phyloP scores from a whole-genome alignment of 2,888 invertebrate genomes.

The Chirona hameri region DNA sequence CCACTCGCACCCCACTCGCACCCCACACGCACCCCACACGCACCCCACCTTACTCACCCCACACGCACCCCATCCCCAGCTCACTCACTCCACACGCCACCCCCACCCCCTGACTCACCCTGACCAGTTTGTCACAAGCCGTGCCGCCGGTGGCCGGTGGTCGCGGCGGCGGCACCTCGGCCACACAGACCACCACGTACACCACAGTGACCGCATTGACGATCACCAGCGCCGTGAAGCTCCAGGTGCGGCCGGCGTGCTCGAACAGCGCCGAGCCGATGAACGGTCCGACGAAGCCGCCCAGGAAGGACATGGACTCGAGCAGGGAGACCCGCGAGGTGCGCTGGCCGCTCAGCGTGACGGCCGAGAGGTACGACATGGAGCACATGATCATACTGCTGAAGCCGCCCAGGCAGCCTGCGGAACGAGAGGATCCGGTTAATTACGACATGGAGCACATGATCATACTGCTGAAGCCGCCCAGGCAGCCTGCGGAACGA shows the following conservation, averaged over 20 bases:
- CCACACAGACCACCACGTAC: conserved; percentile 45
- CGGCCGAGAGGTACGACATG: conserved; percentile 45
- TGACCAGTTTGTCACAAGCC: background rate
- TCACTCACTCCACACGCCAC: background rate
- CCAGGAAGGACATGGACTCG: conserved; percentile 74
- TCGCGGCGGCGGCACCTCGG: conserved; percentile 39
- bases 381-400: conserved; percentile 48
- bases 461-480: conserved; percentile 49
- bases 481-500: too few relatives aligned
- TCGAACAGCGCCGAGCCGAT: conserved; percentile 71
- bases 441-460: conserved; percentile 46
- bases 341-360: conserved; percentile 47
- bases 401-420: conserved; percentile 49
- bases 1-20: too few relatives aligned
- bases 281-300: conserved; percentile 78
- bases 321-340: conserved; percentile 76
- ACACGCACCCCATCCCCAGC: too few relatives aligned
- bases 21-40: too few relatives aligned
- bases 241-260: conserved; percentile 44
- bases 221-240: conserved; percentile 46
- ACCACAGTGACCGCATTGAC: conserved; percentile 45
- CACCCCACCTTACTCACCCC: too few relatives aligned
- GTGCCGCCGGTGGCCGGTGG: background rate
- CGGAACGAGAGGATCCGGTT: too few relatives aligned
- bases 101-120: background rate